A percentile compares a stretch with the other conserved stretches of the same genome.
Evolutionary conservation across 1,140 invertebrate species (phyloP).

Genomic region (Drosophila mayri): DNA sequence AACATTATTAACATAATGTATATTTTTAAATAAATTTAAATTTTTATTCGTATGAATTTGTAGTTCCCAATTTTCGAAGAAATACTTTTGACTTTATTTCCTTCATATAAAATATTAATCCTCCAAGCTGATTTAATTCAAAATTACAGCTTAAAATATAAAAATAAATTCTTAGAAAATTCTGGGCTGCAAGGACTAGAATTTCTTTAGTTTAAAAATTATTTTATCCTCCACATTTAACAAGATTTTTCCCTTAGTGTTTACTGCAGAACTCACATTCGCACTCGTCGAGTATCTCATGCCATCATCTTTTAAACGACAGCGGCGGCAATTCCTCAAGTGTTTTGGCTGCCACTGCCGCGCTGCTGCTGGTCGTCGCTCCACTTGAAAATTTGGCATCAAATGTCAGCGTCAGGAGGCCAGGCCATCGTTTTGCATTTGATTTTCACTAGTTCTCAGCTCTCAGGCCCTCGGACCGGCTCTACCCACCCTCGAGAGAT

Average conservation of each 20-base stretch:
- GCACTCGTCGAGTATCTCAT: conserved; percentile 68
- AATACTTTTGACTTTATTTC: too few relatives aligned
- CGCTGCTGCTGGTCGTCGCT: conserved; percentile 44
- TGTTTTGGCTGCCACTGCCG: conserved; percentile 70
- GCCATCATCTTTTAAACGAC: conserved; percentile 81
- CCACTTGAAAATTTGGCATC: conserved; percentile 83
- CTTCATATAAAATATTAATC: too few relatives aligned
- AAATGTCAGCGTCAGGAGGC: conserved; percentile 73
- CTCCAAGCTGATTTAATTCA: too few relatives aligned
- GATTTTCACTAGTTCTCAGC: conserved; percentile 70
- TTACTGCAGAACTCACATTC: conserved; percentile 17
- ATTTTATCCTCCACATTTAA: background rate
- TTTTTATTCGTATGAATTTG: too few relatives aligned
- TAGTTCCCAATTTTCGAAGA: too few relatives aligned
- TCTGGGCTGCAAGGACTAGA: background rate
- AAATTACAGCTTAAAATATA: background rate
- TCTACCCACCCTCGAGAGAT: conserved; percentile 42
- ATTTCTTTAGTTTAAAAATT: background rate
- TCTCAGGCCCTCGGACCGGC: background rate
- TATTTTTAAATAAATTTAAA: too few relatives aligned
- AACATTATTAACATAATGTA: too few relatives aligned
- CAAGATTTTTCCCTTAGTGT: conserved; percentile 8
- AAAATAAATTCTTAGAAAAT: background rate
- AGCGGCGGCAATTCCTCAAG: conserved; percentile 81
- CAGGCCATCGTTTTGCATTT: conserved; percentile 70